Evolutionary conservation across 53 echinoderm and acorn worm genomes (phyloP).

Genomic region (Henricia sp.): DNA sequence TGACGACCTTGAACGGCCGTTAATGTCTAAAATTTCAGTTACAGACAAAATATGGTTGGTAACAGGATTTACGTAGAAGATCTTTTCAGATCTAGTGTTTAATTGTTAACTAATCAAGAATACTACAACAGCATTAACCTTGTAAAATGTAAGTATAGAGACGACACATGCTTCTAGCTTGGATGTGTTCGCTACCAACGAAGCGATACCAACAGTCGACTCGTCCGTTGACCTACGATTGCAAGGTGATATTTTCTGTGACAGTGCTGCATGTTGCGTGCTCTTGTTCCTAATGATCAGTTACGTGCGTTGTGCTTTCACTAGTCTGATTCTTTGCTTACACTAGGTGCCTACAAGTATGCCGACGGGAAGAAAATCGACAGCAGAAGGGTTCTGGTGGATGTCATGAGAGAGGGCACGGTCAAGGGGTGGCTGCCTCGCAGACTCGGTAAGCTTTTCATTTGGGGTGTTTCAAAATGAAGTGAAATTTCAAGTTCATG

Average conservation of each 20-base stretch:
- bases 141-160: too few species aligned
- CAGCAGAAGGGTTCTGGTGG: constrained; percentile 84
- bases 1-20: too few species aligned
- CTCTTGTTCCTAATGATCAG: background rate
- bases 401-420: constrained; percentile 92
- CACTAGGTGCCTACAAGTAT: constrained; percentile 92
- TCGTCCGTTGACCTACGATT: constrained; percentile 32
- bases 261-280: constrained; percentile 39
- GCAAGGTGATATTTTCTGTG: constrained; percentile 49
- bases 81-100: too few species aligned
- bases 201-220: constrained; percentile 22
- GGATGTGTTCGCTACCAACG: background rate
- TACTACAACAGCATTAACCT: constrained; percentile 14
- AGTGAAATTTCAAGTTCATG: too few species aligned
- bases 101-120: too few species aligned
- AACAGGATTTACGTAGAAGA: too few species aligned
- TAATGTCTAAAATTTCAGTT: too few species aligned
- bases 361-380: constrained; percentile 99
- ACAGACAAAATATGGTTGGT: too few species aligned
- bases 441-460: constrained; percentile 88
- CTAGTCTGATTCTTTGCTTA: background rate
- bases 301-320: background rate
- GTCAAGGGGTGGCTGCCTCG: constrained; percentile 96
- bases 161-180: too few species aligned
- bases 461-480: too few species aligned